Conservation (phyloP, 2,797 vertebrate genomes). For the Acipenser oxyrinchus region DNA sequence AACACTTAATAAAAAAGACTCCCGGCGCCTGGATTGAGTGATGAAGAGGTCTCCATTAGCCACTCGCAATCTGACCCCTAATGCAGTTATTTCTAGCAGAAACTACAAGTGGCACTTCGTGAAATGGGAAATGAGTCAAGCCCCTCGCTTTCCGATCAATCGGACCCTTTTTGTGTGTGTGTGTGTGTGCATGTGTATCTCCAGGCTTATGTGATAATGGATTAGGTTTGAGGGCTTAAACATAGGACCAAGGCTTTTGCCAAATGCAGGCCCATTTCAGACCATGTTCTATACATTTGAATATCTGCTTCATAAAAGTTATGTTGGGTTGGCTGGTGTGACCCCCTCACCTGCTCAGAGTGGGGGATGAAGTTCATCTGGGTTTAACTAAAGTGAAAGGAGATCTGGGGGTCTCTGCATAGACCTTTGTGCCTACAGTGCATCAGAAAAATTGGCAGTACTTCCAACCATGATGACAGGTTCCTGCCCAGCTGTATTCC, state of each 20-base stretch:
- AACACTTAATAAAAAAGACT: conserved; percentile 59
- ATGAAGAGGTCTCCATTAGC: conserved; percentile 49
- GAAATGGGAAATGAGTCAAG: conserved; percentile 48
- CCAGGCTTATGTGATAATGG: conserved; percentile 3
- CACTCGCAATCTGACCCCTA: conserved; percentile 47
- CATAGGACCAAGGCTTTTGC: background rate
- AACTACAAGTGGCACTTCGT: conserved; percentile 48
- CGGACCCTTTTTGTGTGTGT: background rate
- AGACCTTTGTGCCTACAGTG: too few relatives aligned
- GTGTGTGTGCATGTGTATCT: conserved; percentile 6
- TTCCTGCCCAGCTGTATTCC: too few relatives aligned
- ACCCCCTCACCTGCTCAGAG: too few relatives aligned
- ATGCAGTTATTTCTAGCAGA: conserved; percentile 54
- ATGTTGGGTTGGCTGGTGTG: too few relatives aligned
- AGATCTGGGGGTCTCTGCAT: too few relatives aligned
- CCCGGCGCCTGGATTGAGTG: conserved; percentile 45
- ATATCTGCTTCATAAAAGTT: too few relatives aligned
- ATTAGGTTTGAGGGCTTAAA: background rate
- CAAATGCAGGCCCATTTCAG: background rate
- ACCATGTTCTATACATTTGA: too few relatives aligned
- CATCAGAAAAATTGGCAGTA: too few relatives aligned
- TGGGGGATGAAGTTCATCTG: too few relatives aligned
- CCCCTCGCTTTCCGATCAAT: conserved; percentile 43
- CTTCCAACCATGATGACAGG: too few relatives aligned
- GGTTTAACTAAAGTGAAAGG: too few relatives aligned